These are phyloP conservation scores for Chelmon rostratus DNA, from an alignment of 2,797 vertebrate species.

Conservation along the genomic window DNA sequence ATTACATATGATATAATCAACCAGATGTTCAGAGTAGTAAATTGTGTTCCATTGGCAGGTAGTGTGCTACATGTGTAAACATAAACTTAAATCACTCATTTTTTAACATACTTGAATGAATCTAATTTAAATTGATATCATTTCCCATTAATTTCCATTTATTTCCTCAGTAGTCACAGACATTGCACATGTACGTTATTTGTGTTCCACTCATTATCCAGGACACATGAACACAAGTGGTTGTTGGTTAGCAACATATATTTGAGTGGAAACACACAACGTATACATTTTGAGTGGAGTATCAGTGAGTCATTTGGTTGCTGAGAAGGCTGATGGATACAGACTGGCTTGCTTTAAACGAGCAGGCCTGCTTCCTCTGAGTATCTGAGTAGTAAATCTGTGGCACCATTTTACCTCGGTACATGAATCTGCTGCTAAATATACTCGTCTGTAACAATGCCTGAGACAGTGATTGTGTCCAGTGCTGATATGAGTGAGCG, in stretches of 20 bases:
- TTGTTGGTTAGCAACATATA: too few species aligned
- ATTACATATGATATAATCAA: too few species aligned
- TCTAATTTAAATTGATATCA: too few species aligned
- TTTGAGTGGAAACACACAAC: background rate
- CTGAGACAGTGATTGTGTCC: constrained; percentile 33
- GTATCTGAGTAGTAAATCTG: constrained; percentile 21
- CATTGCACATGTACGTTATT: background rate
- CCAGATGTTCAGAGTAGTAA: too few species aligned
- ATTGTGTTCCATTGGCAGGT: too few species aligned
- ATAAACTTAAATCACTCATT: too few species aligned
- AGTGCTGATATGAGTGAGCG: constrained; percentile 44
- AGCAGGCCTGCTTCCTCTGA: background rate
- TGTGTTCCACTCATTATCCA: background rate
- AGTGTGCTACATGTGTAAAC: too few species aligned
- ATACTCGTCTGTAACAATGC: constrained; percentile 28
- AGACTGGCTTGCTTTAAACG: background rate
- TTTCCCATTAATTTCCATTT: background rate
- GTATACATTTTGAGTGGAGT: too few species aligned
- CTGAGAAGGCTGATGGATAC: background rate
- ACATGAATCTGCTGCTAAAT: constrained; percentile 34
- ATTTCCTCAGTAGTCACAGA: background rate
- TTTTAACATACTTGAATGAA: too few species aligned
- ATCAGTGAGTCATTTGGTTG: background rate
- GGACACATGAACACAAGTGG: too few species aligned
- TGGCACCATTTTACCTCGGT: constrained; percentile 16